These are phyloP conservation scores for Thymelicus acteon DNA, from an alignment of 2,888 invertebrate species.

Conservation along the genomic window DNA sequence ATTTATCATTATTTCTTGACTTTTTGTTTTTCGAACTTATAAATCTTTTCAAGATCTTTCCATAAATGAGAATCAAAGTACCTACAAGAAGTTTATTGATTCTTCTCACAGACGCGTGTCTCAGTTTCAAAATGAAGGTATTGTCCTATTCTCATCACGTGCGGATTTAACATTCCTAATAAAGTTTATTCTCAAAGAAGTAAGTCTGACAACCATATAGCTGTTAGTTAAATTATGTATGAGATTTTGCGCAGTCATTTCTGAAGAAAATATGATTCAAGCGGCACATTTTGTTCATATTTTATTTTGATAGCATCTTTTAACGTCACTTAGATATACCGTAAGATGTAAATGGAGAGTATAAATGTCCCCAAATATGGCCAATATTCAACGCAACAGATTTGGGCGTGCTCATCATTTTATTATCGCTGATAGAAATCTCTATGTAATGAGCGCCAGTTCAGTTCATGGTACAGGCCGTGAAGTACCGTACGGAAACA, in stretches of 20 bases:
- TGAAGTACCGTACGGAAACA: too few species aligned
- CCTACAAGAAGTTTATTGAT: background rate
- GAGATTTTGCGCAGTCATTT: constrained; percentile 15
- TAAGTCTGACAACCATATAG: constrained; percentile 1
- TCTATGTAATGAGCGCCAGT: background rate
- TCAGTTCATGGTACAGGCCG: too few species aligned
- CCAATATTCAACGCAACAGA: background rate
- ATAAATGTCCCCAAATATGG: background rate
- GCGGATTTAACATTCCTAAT: background rate
- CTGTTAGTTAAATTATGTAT: constrained; percentile 17
- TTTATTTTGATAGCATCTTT: constrained; percentile 14
- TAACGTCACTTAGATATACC: constrained; percentile 8
- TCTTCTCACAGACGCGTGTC: background rate
- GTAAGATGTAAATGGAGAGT: background rate
- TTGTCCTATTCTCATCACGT: background rate
- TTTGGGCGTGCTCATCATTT: background rate
- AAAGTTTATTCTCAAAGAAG: constrained; percentile 6
- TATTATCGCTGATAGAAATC: constrained; percentile 5
- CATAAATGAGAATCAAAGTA: too few species aligned
- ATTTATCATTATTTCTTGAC: too few species aligned
- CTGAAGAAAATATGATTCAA: constrained; percentile 2
- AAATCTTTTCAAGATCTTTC: too few species aligned
- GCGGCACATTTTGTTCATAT: constrained; percentile 19
- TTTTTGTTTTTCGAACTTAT: too few species aligned
- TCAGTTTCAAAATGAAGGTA: background rate